These are phyloP conservation scores for Apamea sordens DNA, from an alignment of 2,888 invertebrate species.

Conservation along the genomic window DNA sequence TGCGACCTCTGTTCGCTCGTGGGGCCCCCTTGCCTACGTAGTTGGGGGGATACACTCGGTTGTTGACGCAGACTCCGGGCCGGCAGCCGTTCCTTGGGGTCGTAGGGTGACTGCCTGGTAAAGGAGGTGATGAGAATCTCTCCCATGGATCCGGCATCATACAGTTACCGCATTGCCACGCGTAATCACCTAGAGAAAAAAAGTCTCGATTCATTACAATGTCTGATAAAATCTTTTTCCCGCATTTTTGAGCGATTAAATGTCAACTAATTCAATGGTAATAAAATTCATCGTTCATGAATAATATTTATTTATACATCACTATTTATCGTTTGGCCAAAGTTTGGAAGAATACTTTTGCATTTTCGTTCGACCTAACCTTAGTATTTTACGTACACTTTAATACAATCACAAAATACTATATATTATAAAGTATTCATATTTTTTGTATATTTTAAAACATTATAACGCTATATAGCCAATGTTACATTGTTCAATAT, in stretches of 20 bases:
- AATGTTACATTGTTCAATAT: slow-evolving; percentile 34
- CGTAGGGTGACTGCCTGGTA: slow-evolving; percentile 78
- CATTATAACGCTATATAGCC: slow-evolving; percentile 52
- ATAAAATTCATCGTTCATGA: slow-evolving; percentile 73
- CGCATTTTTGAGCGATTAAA: background rate
- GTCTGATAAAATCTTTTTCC: background rate
- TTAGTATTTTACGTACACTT: slow-evolving; percentile 67
- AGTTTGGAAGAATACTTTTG: slow-evolving; percentile 86
- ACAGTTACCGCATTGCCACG: slow-evolving; percentile 82
- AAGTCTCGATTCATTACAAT: slow-evolving; percentile 23
- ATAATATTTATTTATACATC: slow-evolving; percentile 87
- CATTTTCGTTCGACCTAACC: slow-evolving; percentile 75
- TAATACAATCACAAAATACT: slow-evolving; percentile 76
- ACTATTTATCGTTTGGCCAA: slow-evolving; percentile 86
- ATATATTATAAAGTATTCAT: slow-evolving; percentile 65
- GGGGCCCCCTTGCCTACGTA: slow-evolving; percentile 77
- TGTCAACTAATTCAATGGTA: slow-evolving; percentile 25
- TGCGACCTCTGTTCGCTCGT: slow-evolving; percentile 79
- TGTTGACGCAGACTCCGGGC: slow-evolving; percentile 81
- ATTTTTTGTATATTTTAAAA: slow-evolving; percentile 63
- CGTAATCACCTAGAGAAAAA: slow-evolving; percentile 79
- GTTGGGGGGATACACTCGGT: slow-evolving; percentile 74
- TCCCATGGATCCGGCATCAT: slow-evolving; percentile 84
- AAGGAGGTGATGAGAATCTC: slow-evolving; percentile 76
- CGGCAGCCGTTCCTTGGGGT: slow-evolving; percentile 85